A percentile compares a stretch with the other conserved stretches of the same genome.
Evolutionary conservation across 2,888 invertebrate species (phyloP).

Genomic region (Chrysotoxum bicinctum): DNA sequence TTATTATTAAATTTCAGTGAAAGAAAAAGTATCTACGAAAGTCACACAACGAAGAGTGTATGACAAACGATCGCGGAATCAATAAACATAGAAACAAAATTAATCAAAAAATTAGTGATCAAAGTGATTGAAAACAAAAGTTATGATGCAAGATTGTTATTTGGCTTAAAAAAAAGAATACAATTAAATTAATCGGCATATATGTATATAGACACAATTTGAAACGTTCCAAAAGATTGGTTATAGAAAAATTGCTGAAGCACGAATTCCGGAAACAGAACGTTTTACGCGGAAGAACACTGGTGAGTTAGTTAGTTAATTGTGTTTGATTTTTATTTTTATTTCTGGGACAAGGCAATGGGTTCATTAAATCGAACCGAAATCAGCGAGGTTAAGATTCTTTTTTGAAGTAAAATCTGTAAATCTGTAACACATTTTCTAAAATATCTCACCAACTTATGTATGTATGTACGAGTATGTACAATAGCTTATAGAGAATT

Average conservation of each 20-base stretch:
- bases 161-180: not conserved
- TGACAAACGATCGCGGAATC: slow-evolving; percentile 31
- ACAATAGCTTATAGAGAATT: too few species aligned
- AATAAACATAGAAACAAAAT: slow-evolving; percentile 4
- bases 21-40: slow-evolving; percentile 63
- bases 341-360: not conserved
- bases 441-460: too few species aligned
- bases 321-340: not conserved
- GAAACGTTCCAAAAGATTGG: slow-evolving; percentile 18
- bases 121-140: slow-evolving; percentile 67
- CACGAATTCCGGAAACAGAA: slow-evolving; percentile 49
- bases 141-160: slow-evolving; percentile 17
- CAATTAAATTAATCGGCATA: slow-evolving; percentile 2
- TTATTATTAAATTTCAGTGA: slow-evolving; percentile 51
- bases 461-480: too few species aligned
- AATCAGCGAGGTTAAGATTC: slow-evolving; percentile 15
- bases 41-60: slow-evolving; percentile 5
- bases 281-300: slow-evolving; percentile 25
- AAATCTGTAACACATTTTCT: too few species aligned
- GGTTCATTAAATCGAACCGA: slow-evolving; percentile 58
- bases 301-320: slow-evolving; percentile 35
- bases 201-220: slow-evolving; percentile 28
- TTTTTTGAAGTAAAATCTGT: too few species aligned
- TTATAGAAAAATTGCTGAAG: slow-evolving; percentile 44
- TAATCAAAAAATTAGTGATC: slow-evolving; percentile 20